Base-by-base conservation (phyloP, 2,888 invertebrate genomes). In the Trachelus stipa region DNA sequence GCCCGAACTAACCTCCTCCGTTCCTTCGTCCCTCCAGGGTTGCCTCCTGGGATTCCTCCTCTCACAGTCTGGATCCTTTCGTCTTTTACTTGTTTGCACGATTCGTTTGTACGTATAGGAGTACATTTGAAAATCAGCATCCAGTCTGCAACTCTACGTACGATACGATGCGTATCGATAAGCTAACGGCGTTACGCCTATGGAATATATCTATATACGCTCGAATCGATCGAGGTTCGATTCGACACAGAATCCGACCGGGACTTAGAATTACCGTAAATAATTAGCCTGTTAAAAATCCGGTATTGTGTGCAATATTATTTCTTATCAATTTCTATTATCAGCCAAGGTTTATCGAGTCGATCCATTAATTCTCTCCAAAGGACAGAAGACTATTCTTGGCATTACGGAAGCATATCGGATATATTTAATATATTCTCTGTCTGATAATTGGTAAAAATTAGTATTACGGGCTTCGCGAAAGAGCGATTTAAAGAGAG, bases 71-170 rank as follows among this genome's bases (percentile, higher is more conserved):
- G 77, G 40, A 75, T 40, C 76, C 73, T 75, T 56, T 78, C 74
- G 77, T 79, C 74, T 81, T 79, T 69, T 69, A 80, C 78, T 81
- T 85, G 83, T 86, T 86, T 83, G 83, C 80, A 75, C 78, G 80
- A 78, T 80, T 86, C 84, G 83, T 84, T 86, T 83, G 82, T 69
- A 77, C 71, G 71, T 75, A 82, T 80, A 75, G 77, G 81, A 77
- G 80, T 79, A 79, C 78, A 79, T 83, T 84, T 81, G 84, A 81
- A 87, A 86, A 87, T 87, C 87, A 87, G 84, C 85, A 84, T 81
- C 80, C 77, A 78, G 73, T 35, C 68, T 74, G 68, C 73, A 73
- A 30, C 31, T 30, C 23, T 9, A 23, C 56, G 23, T 56, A 56
- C 56, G 23, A 23, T 56, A 56, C 56, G 56, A 56, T 9, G 56